Evolutionary conservation across 2,113 vertebrate species (phyloP).

Genomic region (Pavo muticus): DNA sequence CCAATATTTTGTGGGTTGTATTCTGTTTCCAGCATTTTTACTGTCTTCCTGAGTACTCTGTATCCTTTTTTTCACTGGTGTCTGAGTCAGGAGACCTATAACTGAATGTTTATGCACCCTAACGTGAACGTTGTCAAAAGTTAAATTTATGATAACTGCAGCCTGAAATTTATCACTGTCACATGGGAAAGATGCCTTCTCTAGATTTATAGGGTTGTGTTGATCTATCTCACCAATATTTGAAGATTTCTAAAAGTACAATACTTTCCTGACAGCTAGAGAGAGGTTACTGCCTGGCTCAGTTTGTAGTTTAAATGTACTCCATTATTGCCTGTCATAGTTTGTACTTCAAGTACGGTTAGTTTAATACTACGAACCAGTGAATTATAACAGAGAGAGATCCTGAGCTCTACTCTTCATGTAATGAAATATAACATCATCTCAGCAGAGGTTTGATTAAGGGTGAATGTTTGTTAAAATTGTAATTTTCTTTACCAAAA

Average conservation of each 20-base stretch:
- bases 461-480: slow-evolving; percentile 7
- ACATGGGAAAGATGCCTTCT: neutral
- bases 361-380: neutral
- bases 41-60: slow-evolving; percentile 4
- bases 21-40: neutral
- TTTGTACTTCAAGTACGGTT: neutral
- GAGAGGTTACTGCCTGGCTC: slow-evolving; percentile 31
- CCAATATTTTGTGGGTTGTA: neutral
- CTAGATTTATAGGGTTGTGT: slow-evolving; percentile 38
- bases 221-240: neutral
- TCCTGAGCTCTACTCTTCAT: neutral
- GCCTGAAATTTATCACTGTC: slow-evolving; percentile 15
- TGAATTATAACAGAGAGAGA: neutral
- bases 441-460: neutral
- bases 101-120: neutral
- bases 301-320: slow-evolving; percentile 17
- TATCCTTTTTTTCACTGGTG: neutral
- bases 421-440: neutral
- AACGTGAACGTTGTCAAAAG: slow-evolving; percentile 44
- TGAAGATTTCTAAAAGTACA: slow-evolving; percentile 33
- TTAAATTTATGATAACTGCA: slow-evolving; percentile 27
- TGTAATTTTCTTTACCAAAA: neutral
- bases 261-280: slow-evolving; percentile 37
- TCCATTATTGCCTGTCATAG: slow-evolving; percentile 6
- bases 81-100: neutral